phyloP scores from a whole-genome alignment of 2,113 vertebrate genomes.

The Petroica traversi region DNA sequence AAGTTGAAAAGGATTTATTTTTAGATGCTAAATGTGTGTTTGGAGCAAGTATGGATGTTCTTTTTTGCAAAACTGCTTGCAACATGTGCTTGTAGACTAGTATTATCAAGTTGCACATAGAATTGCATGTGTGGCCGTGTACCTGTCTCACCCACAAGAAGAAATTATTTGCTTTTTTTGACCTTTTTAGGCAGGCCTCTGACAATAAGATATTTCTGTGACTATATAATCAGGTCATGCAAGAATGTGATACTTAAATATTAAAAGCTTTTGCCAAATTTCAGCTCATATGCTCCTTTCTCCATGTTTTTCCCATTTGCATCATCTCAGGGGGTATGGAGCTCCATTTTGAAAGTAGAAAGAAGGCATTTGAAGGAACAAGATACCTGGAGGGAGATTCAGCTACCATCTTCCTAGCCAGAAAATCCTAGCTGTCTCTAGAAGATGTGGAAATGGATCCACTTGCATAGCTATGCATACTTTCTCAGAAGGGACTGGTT shows the following conservation, averaged over 20 bases:
- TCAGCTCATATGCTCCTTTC: not conserved
- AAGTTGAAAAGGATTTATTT: not conserved
- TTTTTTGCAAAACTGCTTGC: not conserved
- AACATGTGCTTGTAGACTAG: not conserved
- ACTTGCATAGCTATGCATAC: not conserved
- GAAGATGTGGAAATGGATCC: not conserved
- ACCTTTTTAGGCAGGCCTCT: not conserved
- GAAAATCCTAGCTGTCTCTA: not conserved
- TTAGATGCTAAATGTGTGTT: not conserved
- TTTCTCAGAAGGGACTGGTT: not conserved
- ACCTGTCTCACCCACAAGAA: not conserved
- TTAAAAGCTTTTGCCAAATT: not conserved
- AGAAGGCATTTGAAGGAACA: not conserved
- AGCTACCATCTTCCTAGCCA: not conserved
- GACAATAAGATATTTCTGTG: not conserved
- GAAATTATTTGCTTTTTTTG: not conserved
- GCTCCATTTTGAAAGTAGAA: not conserved
- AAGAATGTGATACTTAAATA: not conserved
- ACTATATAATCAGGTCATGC: not conserved
- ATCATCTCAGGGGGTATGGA: not conserved
- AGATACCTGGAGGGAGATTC: not conserved
- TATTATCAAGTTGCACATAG: not conserved
- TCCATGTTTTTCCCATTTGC: not conserved
- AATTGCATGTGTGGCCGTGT: rapidly evolving
- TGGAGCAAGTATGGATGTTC: not conserved